Evolutionary conservation across 2,797 vertebrate genomes (phyloP), one percentile per base, ranked within the genome.

Genomic region (Salmo trutta): DNA sequence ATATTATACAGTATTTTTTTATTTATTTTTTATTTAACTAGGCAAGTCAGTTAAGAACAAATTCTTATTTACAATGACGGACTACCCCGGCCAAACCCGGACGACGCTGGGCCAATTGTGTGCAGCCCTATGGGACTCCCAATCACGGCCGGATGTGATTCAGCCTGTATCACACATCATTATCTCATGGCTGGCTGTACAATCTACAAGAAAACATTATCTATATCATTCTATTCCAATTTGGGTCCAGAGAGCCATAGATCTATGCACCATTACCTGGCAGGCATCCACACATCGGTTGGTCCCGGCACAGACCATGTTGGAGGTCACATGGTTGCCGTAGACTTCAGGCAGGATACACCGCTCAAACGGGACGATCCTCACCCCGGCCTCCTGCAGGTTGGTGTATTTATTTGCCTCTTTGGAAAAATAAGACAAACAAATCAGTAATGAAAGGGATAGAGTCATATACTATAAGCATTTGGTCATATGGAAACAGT

Each of bases 291-390:
- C 86, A 2, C 93, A 95, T 73, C 74, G 77, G 31, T 85, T 77
- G 36, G 88, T 89, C 62, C 97, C 97, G 0, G 98, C 98, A 12
- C 98, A 99, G 41, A 99, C 86, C 98, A 99, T 99, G 87, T 96
- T 95, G 53, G 91, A 77, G 2, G 93, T 97, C 76, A 99, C 84
- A 27, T 98, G 95, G 0, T 85, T 90, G 15, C 97, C 97, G 0
- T 98, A 98, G 52, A 98, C 90, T 1, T 97, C 94, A 0, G 96
- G 94, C 73, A 93, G 95, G 77, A 87, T 95, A 75, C 98, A 99
- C 47, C 82, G 78, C 16, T 92, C 88, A 0, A 96, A 93, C 0
- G 95, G 75, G 33, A 96, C 91, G 12, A 98, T 92, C 17, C 94
- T 94, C 52, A 98, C 90, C 1, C 92, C 73, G 0, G 91, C 93